Percentiles rank a stretch among this genome's conserved stretches.
Conservation (phyloP, 1,140 invertebrate genomes). For the Brachionus calyciflorus region DNA sequence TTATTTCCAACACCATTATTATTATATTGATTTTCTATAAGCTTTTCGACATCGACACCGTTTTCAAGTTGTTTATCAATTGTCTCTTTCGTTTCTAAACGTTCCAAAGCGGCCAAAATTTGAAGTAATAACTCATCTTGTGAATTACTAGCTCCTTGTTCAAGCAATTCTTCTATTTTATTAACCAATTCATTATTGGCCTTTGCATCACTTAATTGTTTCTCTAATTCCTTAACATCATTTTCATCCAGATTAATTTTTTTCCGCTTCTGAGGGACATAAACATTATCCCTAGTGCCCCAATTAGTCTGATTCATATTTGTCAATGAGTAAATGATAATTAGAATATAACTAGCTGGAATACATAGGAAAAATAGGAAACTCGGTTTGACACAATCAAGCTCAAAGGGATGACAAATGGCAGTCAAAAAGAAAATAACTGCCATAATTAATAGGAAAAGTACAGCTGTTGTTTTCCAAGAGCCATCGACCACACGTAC, state of each 20-base stretch:
- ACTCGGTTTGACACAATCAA: conserved; percentile 70
- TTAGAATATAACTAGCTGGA: conserved; percentile 86
- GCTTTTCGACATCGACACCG: conserved; percentile 25
- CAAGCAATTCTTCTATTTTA: conserved; percentile 36
- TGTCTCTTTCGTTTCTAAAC: conserved; percentile 22
- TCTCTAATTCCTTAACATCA: conserved; percentile 32
- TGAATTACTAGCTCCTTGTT: conserved; percentile 39
- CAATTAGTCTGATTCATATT: conserved; percentile 85
- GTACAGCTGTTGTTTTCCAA: conserved; percentile 55
- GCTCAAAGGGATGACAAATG: conserved; percentile 71
- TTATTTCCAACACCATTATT: conserved; percentile 28
- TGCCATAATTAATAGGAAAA: conserved; percentile 53
- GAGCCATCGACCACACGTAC: conserved; percentile 53
- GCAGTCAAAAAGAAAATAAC: conserved; percentile 68
- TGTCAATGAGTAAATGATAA: conserved; percentile 84
- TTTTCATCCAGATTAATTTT: conserved; percentile 44
- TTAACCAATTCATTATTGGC: conserved; percentile 29
- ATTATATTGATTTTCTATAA: conserved; percentile 25
- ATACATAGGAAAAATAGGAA: conserved; percentile 85
- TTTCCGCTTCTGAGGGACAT: conserved; percentile 25
- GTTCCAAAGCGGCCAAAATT: conserved; percentile 33
- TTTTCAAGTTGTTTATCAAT: conserved; percentile 47
- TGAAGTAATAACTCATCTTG: conserved; percentile 44
- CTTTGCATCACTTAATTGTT: conserved; percentile 37
- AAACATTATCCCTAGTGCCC: conserved; percentile 75